Conservation (phyloP, 2,113 vertebrate genomes). For the Embiotoca jacksoni region DNA sequence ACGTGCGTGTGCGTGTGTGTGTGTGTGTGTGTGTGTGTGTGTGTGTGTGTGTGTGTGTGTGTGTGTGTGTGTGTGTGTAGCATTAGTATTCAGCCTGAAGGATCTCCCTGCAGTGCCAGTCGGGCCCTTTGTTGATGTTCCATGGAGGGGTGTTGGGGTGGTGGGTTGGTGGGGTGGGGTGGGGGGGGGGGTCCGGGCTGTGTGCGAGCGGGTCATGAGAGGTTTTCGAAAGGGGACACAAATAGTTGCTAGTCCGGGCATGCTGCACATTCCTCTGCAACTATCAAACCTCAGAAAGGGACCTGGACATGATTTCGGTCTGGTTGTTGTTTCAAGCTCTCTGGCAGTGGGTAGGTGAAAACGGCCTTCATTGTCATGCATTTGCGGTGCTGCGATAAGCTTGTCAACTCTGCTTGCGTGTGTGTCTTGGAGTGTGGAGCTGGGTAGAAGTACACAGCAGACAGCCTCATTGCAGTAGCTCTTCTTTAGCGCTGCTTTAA, state of each 20-base stretch:
- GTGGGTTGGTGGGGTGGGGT: conserved; percentile 3
- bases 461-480: no score
- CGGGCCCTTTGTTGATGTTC: conserved; percentile 70
- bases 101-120: conserved; percentile 48
- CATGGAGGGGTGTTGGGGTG: conserved; percentile 42
- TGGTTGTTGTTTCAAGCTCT: conserved; percentile 70
- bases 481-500: no score
- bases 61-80: conserved; percentile 33
- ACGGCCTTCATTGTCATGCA: conserved; percentile 16
- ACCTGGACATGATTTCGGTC: conserved; percentile 64
- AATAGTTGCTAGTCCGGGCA: conserved; percentile 62
- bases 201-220: conserved; percentile 49
- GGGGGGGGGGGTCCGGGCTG: conserved; percentile 44
- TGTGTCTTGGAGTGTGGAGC: background rate
- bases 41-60: conserved; percentile 12
- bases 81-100: conserved; percentile 74
- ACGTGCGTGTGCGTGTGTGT: conserved; percentile 6
- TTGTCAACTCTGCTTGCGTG: background rate
- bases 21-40: conserved; percentile 29
- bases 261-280: conserved; percentile 51
- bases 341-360: conserved; percentile 66
- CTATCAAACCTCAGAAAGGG: conserved; percentile 44
- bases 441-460: background rate
- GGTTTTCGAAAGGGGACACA: conserved; percentile 46
- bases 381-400: conserved; percentile 6